Percentiles rank a stretch among this genome's conserved stretches.
Conservation (phyloP, 2,797 vertebrate species). For the Petrocephalus sullivani region DNA sequence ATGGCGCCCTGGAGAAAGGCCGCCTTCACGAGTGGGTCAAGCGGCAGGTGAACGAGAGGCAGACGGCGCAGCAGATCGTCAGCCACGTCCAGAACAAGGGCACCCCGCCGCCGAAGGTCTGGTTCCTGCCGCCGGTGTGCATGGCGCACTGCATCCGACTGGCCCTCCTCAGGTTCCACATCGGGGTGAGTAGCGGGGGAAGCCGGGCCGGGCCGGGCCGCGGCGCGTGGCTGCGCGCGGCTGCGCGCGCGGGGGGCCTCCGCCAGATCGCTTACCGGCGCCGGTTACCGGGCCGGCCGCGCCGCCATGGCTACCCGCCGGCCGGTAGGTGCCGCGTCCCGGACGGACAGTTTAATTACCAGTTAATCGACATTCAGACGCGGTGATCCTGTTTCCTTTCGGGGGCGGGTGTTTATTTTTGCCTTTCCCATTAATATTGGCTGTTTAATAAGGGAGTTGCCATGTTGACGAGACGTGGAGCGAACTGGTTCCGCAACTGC, state of each 20-base stretch:
- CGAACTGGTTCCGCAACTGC: background rate
- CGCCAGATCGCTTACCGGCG: background rate
- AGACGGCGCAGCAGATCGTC: slow-evolving; percentile 90
- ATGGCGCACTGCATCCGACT: slow-evolving; percentile 94
- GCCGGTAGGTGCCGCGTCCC: background rate
- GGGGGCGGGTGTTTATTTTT: background rate
- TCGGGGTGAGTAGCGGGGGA: slow-evolving; percentile 71
- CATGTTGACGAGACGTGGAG: background rate
- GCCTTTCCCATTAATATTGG: background rate
- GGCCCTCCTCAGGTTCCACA: slow-evolving; percentile 88
- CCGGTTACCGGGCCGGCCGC: background rate
- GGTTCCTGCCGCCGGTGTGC: slow-evolving; percentile 91
- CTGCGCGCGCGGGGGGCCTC: background rate
- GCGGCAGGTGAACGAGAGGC: slow-evolving; percentile 90
- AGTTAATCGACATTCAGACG: background rate
- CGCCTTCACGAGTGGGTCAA: slow-evolving; percentile 94
- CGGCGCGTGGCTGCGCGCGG: background rate
- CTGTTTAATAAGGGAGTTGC: slow-evolving; percentile 6
- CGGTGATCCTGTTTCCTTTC: background rate
- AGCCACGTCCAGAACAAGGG: slow-evolving; percentile 94
- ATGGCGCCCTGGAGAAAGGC: slow-evolving; percentile 92
- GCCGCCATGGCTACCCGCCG: background rate
- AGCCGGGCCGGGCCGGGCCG: background rate
- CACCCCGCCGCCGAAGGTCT: slow-evolving; percentile 92
- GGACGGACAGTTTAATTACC: background rate